Evolutionary conservation across 2,888 invertebrate genomes (phyloP).

Genomic region (Xestobium rufovillosum): DNA sequence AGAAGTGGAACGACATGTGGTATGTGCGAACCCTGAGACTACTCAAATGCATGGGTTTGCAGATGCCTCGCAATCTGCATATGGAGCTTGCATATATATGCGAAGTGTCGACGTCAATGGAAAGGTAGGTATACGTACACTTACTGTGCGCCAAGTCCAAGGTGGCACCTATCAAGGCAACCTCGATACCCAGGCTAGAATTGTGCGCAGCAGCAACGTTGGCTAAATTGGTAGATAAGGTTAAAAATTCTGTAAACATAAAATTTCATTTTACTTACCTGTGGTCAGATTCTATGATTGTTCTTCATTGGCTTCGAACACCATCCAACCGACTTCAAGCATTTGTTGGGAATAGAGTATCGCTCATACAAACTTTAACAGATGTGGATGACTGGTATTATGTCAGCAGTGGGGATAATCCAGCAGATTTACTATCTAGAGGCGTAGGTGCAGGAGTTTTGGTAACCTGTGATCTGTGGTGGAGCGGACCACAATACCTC

Average conservation of each 20-base stretch:
- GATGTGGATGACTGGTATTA: constrained; percentile 16
- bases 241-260: neutral
- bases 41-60: neutral
- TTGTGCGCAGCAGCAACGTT: too few relatives aligned
- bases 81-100: constrained; percentile 4
- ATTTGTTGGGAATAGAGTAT: constrained; percentile 13
- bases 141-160: neutral
- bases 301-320: constrained; percentile 13
- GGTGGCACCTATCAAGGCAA: neutral
- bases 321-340: constrained; percentile 15
- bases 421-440: too few relatives aligned
- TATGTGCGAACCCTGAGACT: too few relatives aligned
- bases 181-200: too few relatives aligned
- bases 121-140: neutral
- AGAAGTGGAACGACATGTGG: constrained; percentile 6
- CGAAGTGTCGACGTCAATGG: neutral
- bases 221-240: neutral
- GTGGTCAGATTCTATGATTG: constrained; percentile 2
- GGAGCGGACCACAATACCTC: too few relatives aligned
- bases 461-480: too few relatives aligned
- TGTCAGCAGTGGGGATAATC: too few relatives aligned
- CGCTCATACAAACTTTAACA: constrained; percentile 15
- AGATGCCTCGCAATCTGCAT: neutral
- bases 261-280: neutral
- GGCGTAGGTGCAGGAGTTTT: too few relatives aligned